These are phyloP conservation scores for Pegoplata infirma DNA, from an alignment of 2,888 invertebrate genomes.

Conservation along the genomic window DNA sequence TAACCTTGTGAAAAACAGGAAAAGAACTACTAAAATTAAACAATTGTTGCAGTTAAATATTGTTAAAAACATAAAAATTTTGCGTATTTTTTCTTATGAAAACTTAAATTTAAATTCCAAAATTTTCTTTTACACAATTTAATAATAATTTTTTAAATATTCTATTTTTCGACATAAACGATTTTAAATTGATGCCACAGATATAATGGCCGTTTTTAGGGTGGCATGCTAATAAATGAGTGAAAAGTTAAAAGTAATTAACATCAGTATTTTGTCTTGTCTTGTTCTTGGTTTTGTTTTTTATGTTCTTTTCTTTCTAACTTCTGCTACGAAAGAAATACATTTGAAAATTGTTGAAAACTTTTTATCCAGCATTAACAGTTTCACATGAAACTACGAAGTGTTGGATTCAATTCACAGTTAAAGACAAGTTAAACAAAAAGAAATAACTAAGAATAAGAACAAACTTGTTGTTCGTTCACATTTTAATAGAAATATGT, in stretches of 20 bases:
- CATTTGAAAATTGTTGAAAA: constrained; percentile 15
- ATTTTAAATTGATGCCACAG: no score
- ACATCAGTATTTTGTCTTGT: constrained; percentile 19
- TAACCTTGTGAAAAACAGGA: no score
- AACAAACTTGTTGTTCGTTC: neutral
- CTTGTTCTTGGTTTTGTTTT: constrained; percentile 3
- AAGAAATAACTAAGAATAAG: neutral
- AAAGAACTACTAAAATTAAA: no score
- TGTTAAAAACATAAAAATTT: no score
- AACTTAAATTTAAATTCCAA: no score
- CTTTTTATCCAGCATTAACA: constrained; percentile 3
- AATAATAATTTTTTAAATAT: neutral
- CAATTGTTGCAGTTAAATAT: no score
- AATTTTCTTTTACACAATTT: no score
- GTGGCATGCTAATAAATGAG: constrained; percentile 20
- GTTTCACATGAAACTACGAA: constrained; percentile 21
- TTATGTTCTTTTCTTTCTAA: constrained; percentile 1
- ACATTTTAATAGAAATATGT: neutral
- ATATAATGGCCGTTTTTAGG: constrained; percentile 13
- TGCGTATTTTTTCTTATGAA: no score
- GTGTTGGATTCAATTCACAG: constrained; percentile 23
- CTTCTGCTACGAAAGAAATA: neutral
- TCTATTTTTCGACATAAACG: neutral
- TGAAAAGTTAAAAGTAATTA: constrained; percentile 30
- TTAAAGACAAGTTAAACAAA: neutral